phyloP scores from a whole-genome alignment of 1,140 invertebrate genomes.

The Hycleus cichorii region DNA sequence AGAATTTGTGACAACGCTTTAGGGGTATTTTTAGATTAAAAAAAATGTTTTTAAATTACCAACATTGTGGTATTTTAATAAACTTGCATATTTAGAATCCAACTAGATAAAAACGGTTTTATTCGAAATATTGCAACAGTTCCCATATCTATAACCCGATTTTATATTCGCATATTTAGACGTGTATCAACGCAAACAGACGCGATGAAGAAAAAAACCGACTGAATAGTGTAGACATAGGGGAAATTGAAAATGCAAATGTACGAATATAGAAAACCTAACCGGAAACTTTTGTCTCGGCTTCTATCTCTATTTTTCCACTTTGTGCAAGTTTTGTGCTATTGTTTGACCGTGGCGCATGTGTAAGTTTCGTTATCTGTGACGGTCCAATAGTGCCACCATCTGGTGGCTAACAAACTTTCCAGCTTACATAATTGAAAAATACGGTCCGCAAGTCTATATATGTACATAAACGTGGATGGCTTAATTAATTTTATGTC shows the following conservation, averaged over 20 bases:
- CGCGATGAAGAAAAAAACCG: background rate
- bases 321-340: background rate
- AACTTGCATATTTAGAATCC: no score
- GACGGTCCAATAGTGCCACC: no score
- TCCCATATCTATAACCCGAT: background rate
- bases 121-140: no score
- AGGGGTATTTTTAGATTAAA: no score
- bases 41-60: no score
- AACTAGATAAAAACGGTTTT: no score
- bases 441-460: conserved; percentile 9
- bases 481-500: conserved; percentile 11
- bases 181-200: conserved; percentile 9
- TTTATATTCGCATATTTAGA: conserved; percentile 19
- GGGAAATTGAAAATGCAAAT: conserved; percentile 21
- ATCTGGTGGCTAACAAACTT: background rate
- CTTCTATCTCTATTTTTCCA: no score
- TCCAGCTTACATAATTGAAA: conserved; percentile 6
- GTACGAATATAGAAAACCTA: background rate
- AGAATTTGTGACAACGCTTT: no score
- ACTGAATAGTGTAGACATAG: background rate
- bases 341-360: conserved; percentile 1
- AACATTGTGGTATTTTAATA: no score
- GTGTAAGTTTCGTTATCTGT: background rate
- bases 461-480: background rate
- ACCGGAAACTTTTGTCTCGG: background rate